Conservation (phyloP, 1,140 invertebrate genomes). For the Cydia fagiglandana region DNA sequence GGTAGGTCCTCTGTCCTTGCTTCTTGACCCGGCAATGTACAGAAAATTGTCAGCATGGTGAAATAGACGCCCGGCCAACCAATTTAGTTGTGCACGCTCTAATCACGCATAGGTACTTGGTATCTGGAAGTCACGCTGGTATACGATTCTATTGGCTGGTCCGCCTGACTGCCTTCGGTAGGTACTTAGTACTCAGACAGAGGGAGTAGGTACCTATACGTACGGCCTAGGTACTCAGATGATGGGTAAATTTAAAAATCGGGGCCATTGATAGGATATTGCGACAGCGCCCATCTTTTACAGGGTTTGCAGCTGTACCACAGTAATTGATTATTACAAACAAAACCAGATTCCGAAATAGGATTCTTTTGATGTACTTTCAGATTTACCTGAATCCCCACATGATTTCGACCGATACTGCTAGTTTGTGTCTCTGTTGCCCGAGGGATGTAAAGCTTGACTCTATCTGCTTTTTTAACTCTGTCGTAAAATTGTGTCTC, state of each 20-base stretch:
- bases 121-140: too few species aligned
- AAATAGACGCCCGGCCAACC: too few species aligned
- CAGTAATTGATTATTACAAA: slow-evolving; percentile 7
- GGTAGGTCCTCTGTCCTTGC: too few species aligned
- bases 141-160: too few species aligned
- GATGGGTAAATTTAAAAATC: slow-evolving; percentile 50
- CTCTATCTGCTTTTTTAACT: slow-evolving; percentile 19
- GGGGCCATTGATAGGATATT: slow-evolving; percentile 53
- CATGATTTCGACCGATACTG: neutral
- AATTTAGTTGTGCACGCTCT: too few species aligned
- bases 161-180: too few species aligned
- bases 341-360: neutral
- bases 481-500: slow-evolving; percentile 52
- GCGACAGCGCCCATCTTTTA: slow-evolving; percentile 58
- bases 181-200: neutral
- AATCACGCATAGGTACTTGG: too few species aligned
- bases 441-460: too few species aligned
- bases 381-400: neutral
- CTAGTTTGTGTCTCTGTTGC: slow-evolving; percentile 7
- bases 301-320: neutral
- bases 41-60: too few species aligned
- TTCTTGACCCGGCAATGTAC: too few species aligned
- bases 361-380: neutral
- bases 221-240: neutral
- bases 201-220: neutral